A percentile compares a stretch with the other conserved stretches of the same genome.
Evolutionary conservation across 2,797 vertebrate genomes (phyloP).

Genomic region (Linurgus olivaceus): DNA sequence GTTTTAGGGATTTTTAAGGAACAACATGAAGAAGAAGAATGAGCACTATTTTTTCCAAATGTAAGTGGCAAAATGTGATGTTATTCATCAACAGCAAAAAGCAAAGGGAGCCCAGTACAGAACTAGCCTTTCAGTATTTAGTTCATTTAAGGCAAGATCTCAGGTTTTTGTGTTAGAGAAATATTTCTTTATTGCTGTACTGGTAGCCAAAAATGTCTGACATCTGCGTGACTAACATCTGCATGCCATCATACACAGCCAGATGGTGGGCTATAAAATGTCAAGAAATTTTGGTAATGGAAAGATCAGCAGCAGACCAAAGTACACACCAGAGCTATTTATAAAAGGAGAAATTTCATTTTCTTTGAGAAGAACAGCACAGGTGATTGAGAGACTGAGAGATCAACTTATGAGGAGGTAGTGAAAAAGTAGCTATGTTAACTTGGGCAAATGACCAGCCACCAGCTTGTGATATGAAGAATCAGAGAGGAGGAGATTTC

Average conservation of each 20-base stretch:
- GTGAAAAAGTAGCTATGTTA: not conserved
- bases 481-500: not conserved
- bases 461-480: not conserved
- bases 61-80: not conserved
- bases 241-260: constrained; percentile 45
- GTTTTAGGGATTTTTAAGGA: not conserved
- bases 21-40: not conserved
- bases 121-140: not conserved
- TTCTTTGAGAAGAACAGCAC: not conserved
- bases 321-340: constrained; percentile 33
- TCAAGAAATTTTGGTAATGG: constrained; percentile 34
- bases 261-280: constrained; percentile 45
- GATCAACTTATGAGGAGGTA: not conserved
- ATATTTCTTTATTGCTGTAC: constrained; percentile 4
- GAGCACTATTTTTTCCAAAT: not conserved
- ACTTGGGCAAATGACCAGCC: not conserved
- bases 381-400: constrained; percentile 27
- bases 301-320: constrained; percentile 41
- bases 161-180: constrained; percentile 28
- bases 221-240: constrained; percentile 48
- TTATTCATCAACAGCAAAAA: not conserved
- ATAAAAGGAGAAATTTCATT: not conserved
- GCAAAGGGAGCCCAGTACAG: not conserved
- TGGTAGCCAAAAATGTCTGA: constrained; percentile 45
- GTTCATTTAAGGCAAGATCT: constrained; percentile 46